A percentile compares a stretch with the other conserved stretches of the same genome.
Conservation (phyloP, 2,797 vertebrate genomes). For the Synanceia verrucosa region DNA sequence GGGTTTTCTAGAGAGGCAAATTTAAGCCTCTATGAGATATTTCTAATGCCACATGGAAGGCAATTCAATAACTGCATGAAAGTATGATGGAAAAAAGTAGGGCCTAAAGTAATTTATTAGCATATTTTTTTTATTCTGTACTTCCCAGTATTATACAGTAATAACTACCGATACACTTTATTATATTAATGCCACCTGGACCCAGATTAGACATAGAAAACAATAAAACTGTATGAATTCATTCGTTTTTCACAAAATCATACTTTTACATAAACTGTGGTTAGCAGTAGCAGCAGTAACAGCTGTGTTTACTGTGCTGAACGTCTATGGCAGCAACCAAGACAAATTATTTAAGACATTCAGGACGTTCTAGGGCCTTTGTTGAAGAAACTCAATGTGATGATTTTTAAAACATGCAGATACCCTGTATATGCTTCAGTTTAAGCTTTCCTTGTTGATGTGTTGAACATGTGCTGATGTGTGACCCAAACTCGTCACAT, state of each 20-base stretch:
- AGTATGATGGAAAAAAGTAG: background rate
- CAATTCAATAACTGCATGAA: background rate
- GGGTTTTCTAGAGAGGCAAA: background rate
- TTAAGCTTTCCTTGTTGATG: background rate
- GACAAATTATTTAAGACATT: background rate
- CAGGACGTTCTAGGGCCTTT: rapidly evolving
- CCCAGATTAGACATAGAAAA: background rate
- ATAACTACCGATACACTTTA: background rate
- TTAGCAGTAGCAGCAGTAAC: background rate
- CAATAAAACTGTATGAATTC: background rate
- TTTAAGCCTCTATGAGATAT: too few species aligned
- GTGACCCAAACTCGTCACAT: slow-evolving; percentile 6
- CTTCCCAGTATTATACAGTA: too few species aligned
- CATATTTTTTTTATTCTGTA: background rate
- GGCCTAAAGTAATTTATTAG: background rate
- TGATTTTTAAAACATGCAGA: background rate
- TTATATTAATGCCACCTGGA: background rate
- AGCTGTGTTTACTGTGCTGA: background rate
- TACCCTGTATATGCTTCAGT: background rate
- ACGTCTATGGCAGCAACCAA: background rate
- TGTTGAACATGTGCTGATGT: slow-evolving; percentile 8
- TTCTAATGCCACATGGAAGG: background rate
- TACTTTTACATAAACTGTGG: background rate
- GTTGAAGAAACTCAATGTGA: background rate
- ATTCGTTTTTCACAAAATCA: background rate